A percentile compares a stretch with the other conserved stretches of the same genome.
phyloP scores from a whole-genome alignment of 2,888 invertebrate genomes.

The Lithodes maja region DNA sequence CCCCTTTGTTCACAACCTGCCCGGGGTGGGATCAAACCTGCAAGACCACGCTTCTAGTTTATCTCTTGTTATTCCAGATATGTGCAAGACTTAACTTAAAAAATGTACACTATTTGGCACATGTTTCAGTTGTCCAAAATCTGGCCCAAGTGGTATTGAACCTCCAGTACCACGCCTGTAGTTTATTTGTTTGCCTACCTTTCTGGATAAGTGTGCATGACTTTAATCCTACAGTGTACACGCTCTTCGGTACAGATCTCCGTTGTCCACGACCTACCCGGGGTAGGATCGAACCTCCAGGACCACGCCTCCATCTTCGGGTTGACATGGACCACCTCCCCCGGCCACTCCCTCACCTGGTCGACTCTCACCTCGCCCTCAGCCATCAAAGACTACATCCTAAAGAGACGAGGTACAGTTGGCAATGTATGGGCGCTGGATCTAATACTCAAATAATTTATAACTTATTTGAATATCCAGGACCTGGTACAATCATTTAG shows the following conservation, averaged over 20 bases:
- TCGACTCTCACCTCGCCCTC: conserved; percentile 28
- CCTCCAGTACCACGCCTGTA: too few species aligned
- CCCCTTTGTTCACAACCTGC: conserved; percentile 85
- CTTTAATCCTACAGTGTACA: too few species aligned
- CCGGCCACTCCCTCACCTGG: conserved; percentile 32
- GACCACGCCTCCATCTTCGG: conserved; percentile 92
- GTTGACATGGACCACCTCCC: conserved; percentile 79
- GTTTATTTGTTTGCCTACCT: too few species aligned
- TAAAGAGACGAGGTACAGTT: conserved; percentile 32
- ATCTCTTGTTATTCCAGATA: too few species aligned
- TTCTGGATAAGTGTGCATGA: too few species aligned
- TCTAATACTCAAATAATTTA: too few species aligned
- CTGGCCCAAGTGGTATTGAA: too few species aligned
- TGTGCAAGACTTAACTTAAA: too few species aligned
- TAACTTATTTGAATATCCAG: not conserved
- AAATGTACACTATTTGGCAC: too few species aligned
- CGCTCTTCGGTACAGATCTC: conserved; percentile 82
- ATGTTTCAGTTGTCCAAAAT: too few species aligned
- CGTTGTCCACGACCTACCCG: conserved; percentile 84
- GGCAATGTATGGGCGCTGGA: not conserved
- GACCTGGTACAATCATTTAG: not conserved
- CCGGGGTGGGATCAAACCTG: conserved; percentile 86
- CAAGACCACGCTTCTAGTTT: conserved; percentile 94
- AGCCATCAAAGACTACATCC: conserved; percentile 27
- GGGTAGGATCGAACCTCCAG: conserved; percentile 89